These are phyloP conservation scores for Gobiocypris rarus DNA, from an alignment of 2,113 vertebrate species.

Conservation along the genomic window DNA sequence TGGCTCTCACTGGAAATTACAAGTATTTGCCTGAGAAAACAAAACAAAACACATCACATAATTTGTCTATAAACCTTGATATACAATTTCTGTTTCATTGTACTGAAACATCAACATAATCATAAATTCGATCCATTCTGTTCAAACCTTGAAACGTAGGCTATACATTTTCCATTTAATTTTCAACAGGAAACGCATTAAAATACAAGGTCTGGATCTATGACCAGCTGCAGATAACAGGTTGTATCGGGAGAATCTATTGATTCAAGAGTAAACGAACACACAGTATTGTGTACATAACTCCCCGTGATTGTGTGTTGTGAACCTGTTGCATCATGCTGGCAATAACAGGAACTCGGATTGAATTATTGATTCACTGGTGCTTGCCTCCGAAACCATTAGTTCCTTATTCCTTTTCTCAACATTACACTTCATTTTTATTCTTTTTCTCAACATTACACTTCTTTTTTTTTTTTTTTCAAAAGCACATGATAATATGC, in stretches of 20 bases:
- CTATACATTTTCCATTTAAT: background rate
- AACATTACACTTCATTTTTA: conserved; percentile 43
- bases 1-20: background rate
- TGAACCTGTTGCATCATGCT: conserved; percentile 76
- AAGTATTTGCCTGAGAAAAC: background rate
- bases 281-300: conserved; percentile 1
- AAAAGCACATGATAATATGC: conserved; percentile 11
- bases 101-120: background rate
- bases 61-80: background rate
- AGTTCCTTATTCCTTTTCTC: conserved; percentile 59
- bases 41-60: background rate
- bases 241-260: background rate
- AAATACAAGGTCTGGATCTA: too few species aligned
- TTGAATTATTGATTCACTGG: conserved; percentile 76
- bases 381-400: conserved; percentile 68
- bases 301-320: background rate
- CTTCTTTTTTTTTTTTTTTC: too few species aligned
- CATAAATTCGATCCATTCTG: background rate
- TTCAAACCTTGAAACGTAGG: background rate
- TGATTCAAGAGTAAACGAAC: conserved; percentile 26
- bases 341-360: conserved; percentile 70
- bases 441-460: too few species aligned
- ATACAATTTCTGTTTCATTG: background rate
- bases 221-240: background rate
- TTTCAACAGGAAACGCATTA: background rate